Conservation (phyloP, 2,888 invertebrate species). For the Deilephila porcellus region DNA sequence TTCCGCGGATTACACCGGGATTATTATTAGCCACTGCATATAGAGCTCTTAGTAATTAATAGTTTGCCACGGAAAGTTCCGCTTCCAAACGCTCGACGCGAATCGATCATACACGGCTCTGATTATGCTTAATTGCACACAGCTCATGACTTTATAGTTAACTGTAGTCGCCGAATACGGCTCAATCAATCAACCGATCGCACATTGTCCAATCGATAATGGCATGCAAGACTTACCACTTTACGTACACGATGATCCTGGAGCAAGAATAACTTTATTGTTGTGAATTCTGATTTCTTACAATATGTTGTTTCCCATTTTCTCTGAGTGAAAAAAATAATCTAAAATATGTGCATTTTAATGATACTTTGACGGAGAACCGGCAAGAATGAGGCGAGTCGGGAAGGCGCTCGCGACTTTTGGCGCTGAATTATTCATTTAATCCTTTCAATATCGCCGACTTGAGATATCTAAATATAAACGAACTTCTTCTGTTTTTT, state of each 20-base stretch:
- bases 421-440: slow-evolving; percentile 74
- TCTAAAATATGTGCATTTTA: slow-evolving; percentile 72
- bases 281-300: slow-evolving; percentile 19
- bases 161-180: background rate
- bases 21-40: slow-evolving; percentile 65
- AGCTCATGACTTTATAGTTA: slow-evolving; percentile 30
- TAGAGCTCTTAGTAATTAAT: slow-evolving; percentile 63
- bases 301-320: slow-evolving; percentile 46
- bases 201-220: background rate
- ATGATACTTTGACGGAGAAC: slow-evolving; percentile 65
- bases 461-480: slow-evolving; percentile 57
- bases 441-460: slow-evolving; percentile 75
- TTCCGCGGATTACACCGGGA: slow-evolving; percentile 68
- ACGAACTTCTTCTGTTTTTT: slow-evolving; percentile 55
- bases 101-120: slow-evolving; percentile 36
- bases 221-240: background rate
- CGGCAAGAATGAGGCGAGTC: slow-evolving; percentile 60
- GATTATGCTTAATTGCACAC: slow-evolving; percentile 49
- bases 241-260: background rate
- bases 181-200: background rate
- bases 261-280: background rate
- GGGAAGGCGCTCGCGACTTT: slow-evolving; percentile 66
- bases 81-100: slow-evolving; percentile 38
- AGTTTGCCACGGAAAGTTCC: slow-evolving; percentile 52
- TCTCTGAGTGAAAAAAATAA: slow-evolving; percentile 50